Evolutionary conservation across 2,797 vertebrate species (phyloP).

Genomic region (Chaunax sp.): DNA sequence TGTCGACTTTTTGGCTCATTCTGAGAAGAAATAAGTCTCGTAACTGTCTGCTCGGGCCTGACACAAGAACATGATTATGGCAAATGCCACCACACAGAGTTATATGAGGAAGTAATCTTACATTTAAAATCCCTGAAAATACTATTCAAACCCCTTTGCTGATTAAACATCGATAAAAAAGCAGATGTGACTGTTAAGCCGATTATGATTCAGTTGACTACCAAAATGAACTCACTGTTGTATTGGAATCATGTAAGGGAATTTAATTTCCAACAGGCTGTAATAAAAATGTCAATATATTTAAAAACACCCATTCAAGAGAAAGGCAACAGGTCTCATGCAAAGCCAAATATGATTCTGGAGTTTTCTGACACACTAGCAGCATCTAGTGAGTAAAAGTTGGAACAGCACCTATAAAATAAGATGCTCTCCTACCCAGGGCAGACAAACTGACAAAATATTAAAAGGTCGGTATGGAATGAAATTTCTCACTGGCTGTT

Average conservation of each 20-base stretch:
- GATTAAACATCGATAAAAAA: conserved; percentile 51
- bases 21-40: conserved; percentile 52
- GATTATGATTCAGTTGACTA: conserved; percentile 6
- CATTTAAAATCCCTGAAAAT: conserved; percentile 69
- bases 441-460: conserved; percentile 33
- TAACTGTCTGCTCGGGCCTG: conserved; percentile 55
- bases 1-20: conserved; percentile 68
- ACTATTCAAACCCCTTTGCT: conserved; percentile 30
- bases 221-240: conserved; percentile 11
- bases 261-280: conserved; percentile 10
- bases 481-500: conserved; percentile 36
- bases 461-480: conserved; percentile 39
- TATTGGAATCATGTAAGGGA: conserved; percentile 23
- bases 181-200: conserved; percentile 29
- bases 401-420: conserved; percentile 45
- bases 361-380: conserved; percentile 48
- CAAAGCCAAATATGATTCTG: conserved; percentile 38
- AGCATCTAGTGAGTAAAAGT: conserved; percentile 63
- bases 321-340: conserved; percentile 50
- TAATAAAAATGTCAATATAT: conserved; percentile 42
- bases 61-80: conserved; percentile 43
- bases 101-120: conserved; percentile 57
- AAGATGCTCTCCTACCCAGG: conserved; percentile 40
- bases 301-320: conserved; percentile 59
- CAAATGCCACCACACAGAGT: conserved; percentile 47